These are phyloP conservation scores for Corvus hawaiiensis DNA, from an alignment of 2,113 vertebrate genomes.

Conservation along the genomic window DNA sequence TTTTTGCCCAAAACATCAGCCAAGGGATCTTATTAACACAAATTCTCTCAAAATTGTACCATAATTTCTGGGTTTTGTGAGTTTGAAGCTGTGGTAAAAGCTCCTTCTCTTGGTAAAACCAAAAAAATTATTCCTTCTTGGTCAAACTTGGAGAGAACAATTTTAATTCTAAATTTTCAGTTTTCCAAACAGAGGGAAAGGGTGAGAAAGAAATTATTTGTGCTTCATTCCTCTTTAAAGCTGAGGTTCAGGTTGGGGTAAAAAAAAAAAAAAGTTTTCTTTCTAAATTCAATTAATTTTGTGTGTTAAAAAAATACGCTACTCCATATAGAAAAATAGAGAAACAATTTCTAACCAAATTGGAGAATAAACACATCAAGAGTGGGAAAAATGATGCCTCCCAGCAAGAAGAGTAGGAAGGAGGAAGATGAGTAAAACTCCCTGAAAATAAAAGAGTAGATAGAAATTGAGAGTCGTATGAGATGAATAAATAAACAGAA, in stretches of 20 bases:
- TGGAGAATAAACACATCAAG: not conserved
- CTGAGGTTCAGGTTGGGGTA: not conserved
- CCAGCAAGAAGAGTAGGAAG: slow-evolving; percentile 25
- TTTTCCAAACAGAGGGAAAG: not conserved
- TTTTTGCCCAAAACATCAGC: not conserved
- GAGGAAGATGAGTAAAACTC: slow-evolving; percentile 25
- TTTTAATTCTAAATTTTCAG: not conserved
- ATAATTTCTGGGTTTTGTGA: not conserved
- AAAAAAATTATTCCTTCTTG: not conserved
- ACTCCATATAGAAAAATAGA: not conserved
- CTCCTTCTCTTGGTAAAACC: not conserved
- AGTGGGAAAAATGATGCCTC: slow-evolving; percentile 37
- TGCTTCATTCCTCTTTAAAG: not conserved
- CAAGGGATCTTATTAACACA: not conserved
- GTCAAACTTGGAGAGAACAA: not conserved
- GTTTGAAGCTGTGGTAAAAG: not conserved
- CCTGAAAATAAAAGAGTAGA: slow-evolving; percentile 31
- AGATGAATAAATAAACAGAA: slow-evolving; percentile 61
- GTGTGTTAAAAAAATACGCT: not conserved
- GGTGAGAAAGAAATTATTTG: not conserved
- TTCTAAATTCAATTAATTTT: slow-evolving; percentile 1
- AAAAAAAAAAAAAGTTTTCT: not conserved
- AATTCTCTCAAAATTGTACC: not conserved
- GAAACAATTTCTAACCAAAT: slow-evolving; percentile 44
- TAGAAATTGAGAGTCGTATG: slow-evolving; percentile 15